Conservation (phyloP, 1,140 invertebrate species). For the Leucophenga varia region DNA sequence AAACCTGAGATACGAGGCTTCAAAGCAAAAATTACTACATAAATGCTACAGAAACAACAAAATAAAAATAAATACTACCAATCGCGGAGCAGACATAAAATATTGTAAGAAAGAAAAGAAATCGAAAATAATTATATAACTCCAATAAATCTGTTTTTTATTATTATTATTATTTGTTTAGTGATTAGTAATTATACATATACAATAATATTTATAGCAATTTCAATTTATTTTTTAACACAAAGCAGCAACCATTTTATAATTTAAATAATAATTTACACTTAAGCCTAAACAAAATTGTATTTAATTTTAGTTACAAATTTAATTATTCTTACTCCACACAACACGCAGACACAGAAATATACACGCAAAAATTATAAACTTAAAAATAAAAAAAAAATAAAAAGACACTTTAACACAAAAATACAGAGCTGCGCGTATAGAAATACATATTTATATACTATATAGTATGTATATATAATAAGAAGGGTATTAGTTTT, state of each 20-base stretch:
- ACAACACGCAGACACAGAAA: slow-evolving; percentile 20
- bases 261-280: slow-evolving; percentile 34
- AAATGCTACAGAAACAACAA: too few relatives aligned
- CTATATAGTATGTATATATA: too few relatives aligned
- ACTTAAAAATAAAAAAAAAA: slow-evolving; percentile 45
- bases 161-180: slow-evolving; percentile 33
- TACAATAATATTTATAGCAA: slow-evolving; percentile 22
- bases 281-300: slow-evolving; percentile 33
- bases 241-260: slow-evolving; percentile 35
- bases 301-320: slow-evolving; percentile 40
- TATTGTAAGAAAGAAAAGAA: too few relatives aligned
- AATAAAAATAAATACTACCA: too few relatives aligned
- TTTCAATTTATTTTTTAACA: slow-evolving; percentile 22
- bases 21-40: too few relatives aligned
- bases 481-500: too few relatives aligned
- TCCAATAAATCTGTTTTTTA: slow-evolving; percentile 26
- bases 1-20: too few relatives aligned
- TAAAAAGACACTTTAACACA: slow-evolving; percentile 35
- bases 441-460: too few relatives aligned
- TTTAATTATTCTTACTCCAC: slow-evolving; percentile 33
- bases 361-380: slow-evolving; percentile 14
- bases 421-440: too few relatives aligned
- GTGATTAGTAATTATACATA: slow-evolving; percentile 31
- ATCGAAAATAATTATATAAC: too few relatives aligned
- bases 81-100: too few relatives aligned